These are phyloP conservation scores for Cyclina sinensis DNA, from an alignment of 1,140 invertebrate genomes.

Conservation along the genomic window DNA sequence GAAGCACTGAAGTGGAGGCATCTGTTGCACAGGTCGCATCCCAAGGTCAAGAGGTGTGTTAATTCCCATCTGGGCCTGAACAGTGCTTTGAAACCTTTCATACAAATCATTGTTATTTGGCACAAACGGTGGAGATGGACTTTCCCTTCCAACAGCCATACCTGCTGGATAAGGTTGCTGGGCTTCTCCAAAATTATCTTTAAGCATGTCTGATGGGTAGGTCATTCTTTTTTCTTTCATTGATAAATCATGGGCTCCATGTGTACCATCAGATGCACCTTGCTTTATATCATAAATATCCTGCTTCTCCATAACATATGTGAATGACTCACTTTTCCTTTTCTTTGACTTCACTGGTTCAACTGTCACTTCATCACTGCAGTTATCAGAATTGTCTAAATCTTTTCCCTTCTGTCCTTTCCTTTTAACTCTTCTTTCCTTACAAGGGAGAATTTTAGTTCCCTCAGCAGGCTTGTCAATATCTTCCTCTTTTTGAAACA, in stretches of 20 bases:
- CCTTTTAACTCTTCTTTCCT: slow-evolving; percentile 73
- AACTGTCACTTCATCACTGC: neutral
- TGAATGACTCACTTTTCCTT: neutral
- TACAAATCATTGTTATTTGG: neutral
- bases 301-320: neutral
- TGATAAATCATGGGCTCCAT: slow-evolving; percentile 3
- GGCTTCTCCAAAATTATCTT: neutral
- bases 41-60: slow-evolving; percentile 6
- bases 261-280: neutral
- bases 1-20: neutral
- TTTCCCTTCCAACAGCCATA: neutral
- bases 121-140: neutral
- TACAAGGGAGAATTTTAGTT: slow-evolving; percentile 80
- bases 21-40: neutral
- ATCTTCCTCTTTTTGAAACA: slow-evolving; percentile 81
- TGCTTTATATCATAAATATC: neutral
- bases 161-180: neutral
- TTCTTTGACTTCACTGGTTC: slow-evolving; percentile 17
- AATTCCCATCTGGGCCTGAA: neutral
- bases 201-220: neutral
- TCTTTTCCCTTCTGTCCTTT: slow-evolving; percentile 87
- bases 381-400: slow-evolving; percentile 87
- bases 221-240: neutral
- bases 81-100: neutral
- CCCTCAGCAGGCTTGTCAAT: slow-evolving; percentile 80